These are phyloP conservation scores for Cepaea hortensis DNA, from an alignment of 2,888 invertebrate genomes.

Conservation along the genomic window DNA sequence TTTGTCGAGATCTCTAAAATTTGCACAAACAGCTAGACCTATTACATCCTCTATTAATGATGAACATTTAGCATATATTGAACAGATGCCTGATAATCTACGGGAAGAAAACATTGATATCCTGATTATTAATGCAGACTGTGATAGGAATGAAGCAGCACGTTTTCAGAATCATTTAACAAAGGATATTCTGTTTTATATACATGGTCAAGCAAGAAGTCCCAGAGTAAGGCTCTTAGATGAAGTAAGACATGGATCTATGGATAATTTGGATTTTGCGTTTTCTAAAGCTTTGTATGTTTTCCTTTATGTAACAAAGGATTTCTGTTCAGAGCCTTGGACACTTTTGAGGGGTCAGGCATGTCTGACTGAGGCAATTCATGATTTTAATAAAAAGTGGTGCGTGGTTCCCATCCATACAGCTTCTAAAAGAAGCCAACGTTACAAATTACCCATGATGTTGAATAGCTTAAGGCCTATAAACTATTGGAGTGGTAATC, in stretches of 20 bases:
- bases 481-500: conserved; percentile 28
- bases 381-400: conserved; percentile 26
- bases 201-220: not conserved
- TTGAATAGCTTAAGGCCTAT: conserved; percentile 23
- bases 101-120: conserved; percentile 33
- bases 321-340: conserved; percentile 21
- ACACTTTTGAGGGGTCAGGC: conserved; percentile 36
- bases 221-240: conserved; percentile 33
- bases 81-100: conserved; percentile 19
- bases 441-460: conserved; percentile 33
- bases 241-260: conserved; percentile 22
- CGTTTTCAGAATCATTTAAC: conserved; percentile 23
- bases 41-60: not conserved
- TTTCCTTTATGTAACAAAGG: conserved; percentile 36
- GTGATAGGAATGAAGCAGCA: conserved; percentile 8
- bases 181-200: conserved; percentile 35
- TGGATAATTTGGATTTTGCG: conserved; percentile 39
- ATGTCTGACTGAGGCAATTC: conserved; percentile 29
- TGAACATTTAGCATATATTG: not conserved
- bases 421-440: conserved; percentile 18
- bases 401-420: conserved; percentile 42
- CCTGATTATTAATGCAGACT: conserved; percentile 32
- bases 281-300: conserved; percentile 42
- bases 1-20: not conserved
- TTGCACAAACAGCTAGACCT: conserved; percentile 25